Evolutionary conservation across 2,113 vertebrate genomes (phyloP), one percentile per base, ranked within the genome.

Genomic region (Melierax canorus): DNA sequence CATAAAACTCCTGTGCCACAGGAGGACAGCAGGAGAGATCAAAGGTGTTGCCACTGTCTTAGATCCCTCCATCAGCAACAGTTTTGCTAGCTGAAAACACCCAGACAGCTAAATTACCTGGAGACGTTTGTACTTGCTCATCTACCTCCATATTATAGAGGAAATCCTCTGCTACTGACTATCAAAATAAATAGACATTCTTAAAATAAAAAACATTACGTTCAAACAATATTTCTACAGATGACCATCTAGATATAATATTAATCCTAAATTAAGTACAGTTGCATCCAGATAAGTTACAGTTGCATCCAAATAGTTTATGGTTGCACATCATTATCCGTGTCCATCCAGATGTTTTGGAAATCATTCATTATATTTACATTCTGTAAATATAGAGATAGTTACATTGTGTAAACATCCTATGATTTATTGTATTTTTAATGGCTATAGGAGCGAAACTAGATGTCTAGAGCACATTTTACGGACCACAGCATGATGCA

Each of bases 291-390:
- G 80, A 76, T 55, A 41, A 20, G 22, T 30, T 59, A 18, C 73
- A 68, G 67, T 36, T 41, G 30, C 50, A 82, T 38, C 22, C 71
- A 83, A 60, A 45, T 45, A 45, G 46, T 60, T 74, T 63, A 34
- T 62, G 86, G 78, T 86, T 94, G 69, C 67, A 48, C 45, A 22
- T 75, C 21, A 13, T 68, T 85, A 80, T 66, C 68, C 50, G 16
- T 6, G 7, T 64, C 58, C 72, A 73, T 74, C 55, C 95, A 97
- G 95, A 96, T 94, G 92, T 92, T 74, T 88, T 96, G 95, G 72
- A 94, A 96, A 81, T 63, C 59, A 46, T 68, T 90, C 60, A n/a
- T 75, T 73, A 66, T 6, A 68, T 69, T 79, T 78, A 75, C 67
- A 59, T 48, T 76, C 53, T 29, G 75, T 86, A 93, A 84, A 93